A percentile compares a stretch with the other conserved stretches of the same genome.
phyloP scores from a whole-genome alignment of 2,113 vertebrate genomes.

The Pleuronectes platessa region DNA sequence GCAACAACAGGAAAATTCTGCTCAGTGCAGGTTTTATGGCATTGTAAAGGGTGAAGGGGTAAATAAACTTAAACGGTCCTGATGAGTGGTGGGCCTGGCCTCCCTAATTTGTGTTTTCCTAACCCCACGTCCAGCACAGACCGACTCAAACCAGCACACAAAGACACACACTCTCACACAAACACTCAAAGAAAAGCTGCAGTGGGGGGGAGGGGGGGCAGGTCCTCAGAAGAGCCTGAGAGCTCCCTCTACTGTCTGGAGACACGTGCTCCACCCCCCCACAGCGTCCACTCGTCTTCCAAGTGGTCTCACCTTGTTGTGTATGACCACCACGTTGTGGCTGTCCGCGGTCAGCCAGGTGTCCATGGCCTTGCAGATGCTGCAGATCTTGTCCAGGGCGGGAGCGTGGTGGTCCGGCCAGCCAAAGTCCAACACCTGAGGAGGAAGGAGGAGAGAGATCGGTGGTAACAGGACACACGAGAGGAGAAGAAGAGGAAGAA shows the following conservation, averaged over 20 bases:
- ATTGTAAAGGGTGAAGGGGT: conserved; percentile 37
- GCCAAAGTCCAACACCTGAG: conserved; percentile 96
- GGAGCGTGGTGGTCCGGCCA: conserved; percentile 98
- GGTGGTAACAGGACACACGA: neutral
- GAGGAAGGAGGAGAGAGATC: neutral
- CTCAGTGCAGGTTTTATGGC: conserved; percentile 40
- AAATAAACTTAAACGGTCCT: conserved; percentile 46
- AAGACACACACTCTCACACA: neutral
- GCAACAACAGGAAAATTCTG: conserved; percentile 43
- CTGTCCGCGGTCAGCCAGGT: conserved; percentile 91
- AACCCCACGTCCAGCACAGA: conserved; percentile 12
- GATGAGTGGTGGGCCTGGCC: conserved; percentile 18
- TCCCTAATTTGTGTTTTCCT: conserved; percentile 54
- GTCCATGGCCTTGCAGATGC: conserved; percentile 99
- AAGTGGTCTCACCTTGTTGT: conserved; percentile 90
- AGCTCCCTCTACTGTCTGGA: conserved; percentile 57
- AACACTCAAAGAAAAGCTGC: neutral
- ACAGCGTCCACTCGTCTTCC: conserved; percentile 31
- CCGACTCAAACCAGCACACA: neutral
- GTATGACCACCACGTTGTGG: conserved; percentile 94
- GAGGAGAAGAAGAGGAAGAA: neutral
- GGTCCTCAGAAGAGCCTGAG: conserved; percentile 52
- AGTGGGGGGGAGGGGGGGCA: no score
- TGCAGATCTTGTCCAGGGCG: conserved; percentile 97
- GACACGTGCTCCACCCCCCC: neutral